Base-by-base conservation (phyloP, 2,113 vertebrate genomes). In the Channa argus region DNA sequence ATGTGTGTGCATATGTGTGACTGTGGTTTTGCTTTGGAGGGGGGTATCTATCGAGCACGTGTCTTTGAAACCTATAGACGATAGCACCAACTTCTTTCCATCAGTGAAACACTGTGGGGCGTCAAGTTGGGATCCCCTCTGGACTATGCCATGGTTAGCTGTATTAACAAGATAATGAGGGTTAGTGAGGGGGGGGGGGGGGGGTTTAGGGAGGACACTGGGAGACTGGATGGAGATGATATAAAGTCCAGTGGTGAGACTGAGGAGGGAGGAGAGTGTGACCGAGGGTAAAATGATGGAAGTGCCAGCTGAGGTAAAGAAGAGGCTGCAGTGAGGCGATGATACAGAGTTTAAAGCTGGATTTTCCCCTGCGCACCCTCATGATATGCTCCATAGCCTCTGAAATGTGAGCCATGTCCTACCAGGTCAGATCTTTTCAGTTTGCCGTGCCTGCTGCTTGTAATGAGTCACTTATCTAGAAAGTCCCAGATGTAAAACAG, bases 101-200 rank as follows among this genome's bases (percentile, higher is more conserved):
- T 53, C 41, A 13, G 36, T 49, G 79, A 37, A 37, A 59, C 52
- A 56, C 46, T 14, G 8, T 37, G 39, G 68, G 58, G 79, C 15
- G 46, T 71, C 55, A 74, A 82, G 47, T 75, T 50, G 39, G 70
- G 64, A 50, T 63, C 53, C 62, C 38, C 59, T 74, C 49, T 53
- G 39, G 74, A 55, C 54, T 68, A 51, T 59, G 66, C 39, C 65
- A 80, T 24, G 71, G 82, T 71, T 74, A 65, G 63, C 34, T 77
- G 79, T 64, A 69, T 87, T 77, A 89, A 68, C 54, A 56, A 66
- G 74, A 78, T 37, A 79, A 77, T 52, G 65, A 58, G 14, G 49
- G 54, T 47, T 8, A 24, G 53, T 45, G 36, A 38, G 46, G 65
- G 62, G 60, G 41, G 47, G 64, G 45, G n/a, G n/a, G n/a, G n/a